These are phyloP conservation scores for Parnassius apollo DNA, from an alignment of 2,888 invertebrate species.

Conservation along the genomic window DNA sequence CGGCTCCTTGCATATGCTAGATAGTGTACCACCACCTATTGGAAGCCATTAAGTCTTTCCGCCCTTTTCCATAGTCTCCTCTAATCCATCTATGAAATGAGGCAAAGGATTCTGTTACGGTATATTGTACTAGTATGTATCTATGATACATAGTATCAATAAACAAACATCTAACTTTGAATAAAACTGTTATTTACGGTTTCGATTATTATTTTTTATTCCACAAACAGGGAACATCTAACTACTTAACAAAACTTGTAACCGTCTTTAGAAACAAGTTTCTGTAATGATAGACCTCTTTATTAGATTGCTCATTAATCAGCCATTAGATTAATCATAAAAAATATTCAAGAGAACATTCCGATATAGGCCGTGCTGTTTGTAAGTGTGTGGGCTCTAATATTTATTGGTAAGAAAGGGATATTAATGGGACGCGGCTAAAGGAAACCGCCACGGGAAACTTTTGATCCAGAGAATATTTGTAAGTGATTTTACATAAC, in stretches of 20 bases:
- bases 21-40: too few species aligned
- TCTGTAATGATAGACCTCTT: neutral
- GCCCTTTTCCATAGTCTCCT: too few species aligned
- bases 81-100: too few species aligned
- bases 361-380: neutral
- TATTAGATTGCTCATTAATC: conserved; percentile 10
- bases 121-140: too few species aligned
- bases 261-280: neutral
- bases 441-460: neutral
- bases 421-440: conserved; percentile 8
- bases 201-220: too few species aligned
- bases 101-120: too few species aligned
- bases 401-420: conserved; percentile 22
- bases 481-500: neutral
- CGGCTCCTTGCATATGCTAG: too few species aligned
- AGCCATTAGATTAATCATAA: conserved; percentile 6
- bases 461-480: neutral
- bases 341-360: conserved; percentile 3
- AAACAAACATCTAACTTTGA: too few species aligned
- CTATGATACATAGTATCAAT: too few species aligned
- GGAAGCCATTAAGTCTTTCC: too few species aligned
- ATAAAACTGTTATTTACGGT: too few species aligned
- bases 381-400: conserved; percentile 17
- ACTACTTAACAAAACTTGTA: conserved; percentile 1
- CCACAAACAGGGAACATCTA: too few species aligned